Evolutionary conservation across 2,888 invertebrate genomes (phyloP).

Genomic region (Calameuta pallipes): DNA sequence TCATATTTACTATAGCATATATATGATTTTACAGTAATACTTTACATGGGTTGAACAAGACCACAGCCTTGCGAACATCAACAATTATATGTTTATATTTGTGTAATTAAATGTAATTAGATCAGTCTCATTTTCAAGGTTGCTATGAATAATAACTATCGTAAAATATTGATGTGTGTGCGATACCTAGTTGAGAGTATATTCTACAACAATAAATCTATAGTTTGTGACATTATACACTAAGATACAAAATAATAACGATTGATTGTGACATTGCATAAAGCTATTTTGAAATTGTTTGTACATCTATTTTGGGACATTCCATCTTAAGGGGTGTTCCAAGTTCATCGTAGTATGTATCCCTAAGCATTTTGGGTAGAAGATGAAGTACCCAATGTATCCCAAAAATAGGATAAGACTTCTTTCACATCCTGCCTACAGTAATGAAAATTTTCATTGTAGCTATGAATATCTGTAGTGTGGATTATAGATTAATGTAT

Average conservation of each 20-base stretch:
- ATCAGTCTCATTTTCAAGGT: neutral
- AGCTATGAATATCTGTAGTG: neutral
- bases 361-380: neutral
- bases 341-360: neutral
- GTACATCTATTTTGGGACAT: neutral
- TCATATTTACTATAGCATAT: neutral
- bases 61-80: neutral
- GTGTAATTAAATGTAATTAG: neutral
- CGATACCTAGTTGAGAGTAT: neutral
- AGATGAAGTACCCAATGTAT: neutral
- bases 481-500: neutral
- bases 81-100: neutral
- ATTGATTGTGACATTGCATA: neutral
- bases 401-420: neutral
- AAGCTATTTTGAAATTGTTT: neutral
- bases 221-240: neutral
- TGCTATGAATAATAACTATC: neutral
- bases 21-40: neutral
- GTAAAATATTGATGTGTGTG: neutral
- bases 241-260: neutral
- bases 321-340: neutral
- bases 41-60: neutral
- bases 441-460: neutral
- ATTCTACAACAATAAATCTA: neutral
- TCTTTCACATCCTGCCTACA: neutral